Evolutionary conservation across 2,888 invertebrate genomes (phyloP).

Genomic region (Cataglyphis cursor): DNA sequence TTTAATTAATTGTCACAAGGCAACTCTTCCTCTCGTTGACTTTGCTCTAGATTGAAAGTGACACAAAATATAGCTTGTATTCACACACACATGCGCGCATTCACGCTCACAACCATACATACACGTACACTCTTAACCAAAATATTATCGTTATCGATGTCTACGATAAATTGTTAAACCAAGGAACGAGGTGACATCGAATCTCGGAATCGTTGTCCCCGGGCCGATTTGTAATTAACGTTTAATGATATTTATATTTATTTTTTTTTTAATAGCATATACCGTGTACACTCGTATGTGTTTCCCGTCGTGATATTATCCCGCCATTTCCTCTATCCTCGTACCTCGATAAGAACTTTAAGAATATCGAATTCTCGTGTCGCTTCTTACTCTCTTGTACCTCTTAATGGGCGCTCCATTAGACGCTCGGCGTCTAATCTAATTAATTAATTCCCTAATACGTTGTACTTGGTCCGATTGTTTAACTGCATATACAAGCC

Average conservation of each 20-base stretch:
- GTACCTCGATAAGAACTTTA: slow-evolving; percentile 66
- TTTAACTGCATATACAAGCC: slow-evolving; percentile 83
- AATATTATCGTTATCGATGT: slow-evolving; percentile 73
- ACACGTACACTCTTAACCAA: slow-evolving; percentile 25
- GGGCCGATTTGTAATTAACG: slow-evolving; percentile 66
- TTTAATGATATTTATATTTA: slow-evolving; percentile 72
- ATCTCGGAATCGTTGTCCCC: slow-evolving; percentile 31
- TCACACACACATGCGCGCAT: slow-evolving; percentile 4
- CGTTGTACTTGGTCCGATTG: slow-evolving; percentile 76
- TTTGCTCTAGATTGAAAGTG: slow-evolving; percentile 45
- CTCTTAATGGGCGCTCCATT: slow-evolving; percentile 35
- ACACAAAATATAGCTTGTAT: not conserved
- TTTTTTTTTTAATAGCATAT: slow-evolving; percentile 72
- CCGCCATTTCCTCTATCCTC: slow-evolving; percentile 43
- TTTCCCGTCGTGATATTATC: slow-evolving; percentile 69
- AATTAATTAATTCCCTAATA: slow-evolving; percentile 71
- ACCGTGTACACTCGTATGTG: slow-evolving; percentile 74
- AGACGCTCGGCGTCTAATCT: slow-evolving; percentile 20
- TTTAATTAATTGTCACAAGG: slow-evolving; percentile 28
- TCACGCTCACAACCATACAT: slow-evolving; percentile 17
- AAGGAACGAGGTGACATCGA: slow-evolving; percentile 41
- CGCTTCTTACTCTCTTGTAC: slow-evolving; percentile 57
- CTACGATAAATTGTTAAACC: slow-evolving; percentile 69
- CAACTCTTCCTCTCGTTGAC: slow-evolving; percentile 51
- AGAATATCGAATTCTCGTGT: slow-evolving; percentile 52